phyloP scores from a whole-genome alignment of 2,113 vertebrate genomes.

The Tragelaphus scriptus region DNA sequence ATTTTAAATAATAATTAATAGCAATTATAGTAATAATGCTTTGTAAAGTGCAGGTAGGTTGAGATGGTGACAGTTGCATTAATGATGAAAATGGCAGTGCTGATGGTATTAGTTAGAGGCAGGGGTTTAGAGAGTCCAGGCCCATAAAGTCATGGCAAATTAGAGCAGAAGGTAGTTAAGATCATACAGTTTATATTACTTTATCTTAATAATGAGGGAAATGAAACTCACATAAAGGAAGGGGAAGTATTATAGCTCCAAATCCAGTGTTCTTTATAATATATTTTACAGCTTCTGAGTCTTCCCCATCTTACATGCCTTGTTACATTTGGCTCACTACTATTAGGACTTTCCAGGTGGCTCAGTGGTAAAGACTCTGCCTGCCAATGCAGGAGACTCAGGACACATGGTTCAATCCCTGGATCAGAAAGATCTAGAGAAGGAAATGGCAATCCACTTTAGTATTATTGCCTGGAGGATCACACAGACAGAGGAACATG shows the following conservation, averaged over 20 bases:
- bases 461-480: background rate
- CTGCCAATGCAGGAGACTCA: background rate
- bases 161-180: background rate
- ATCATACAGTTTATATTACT: background rate
- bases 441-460: background rate
- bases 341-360: background rate
- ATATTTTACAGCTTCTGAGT: background rate
- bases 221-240: background rate
- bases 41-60: background rate
- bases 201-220: conserved; percentile 34
- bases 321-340: background rate
- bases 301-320: background rate
- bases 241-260: background rate
- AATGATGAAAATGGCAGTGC: background rate
- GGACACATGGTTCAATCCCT: background rate
- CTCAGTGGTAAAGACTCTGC: background rate
- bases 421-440: background rate
- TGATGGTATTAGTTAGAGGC: background rate
- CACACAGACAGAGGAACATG: background rate
- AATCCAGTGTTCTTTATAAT: background rate
- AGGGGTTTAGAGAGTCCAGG: background rate
- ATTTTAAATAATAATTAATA: background rate
- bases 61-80: background rate
- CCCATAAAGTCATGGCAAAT: background rate
- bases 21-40: background rate